Conservation (phyloP, 2,113 vertebrate species). For the Corythaixoides concolor region DNA sequence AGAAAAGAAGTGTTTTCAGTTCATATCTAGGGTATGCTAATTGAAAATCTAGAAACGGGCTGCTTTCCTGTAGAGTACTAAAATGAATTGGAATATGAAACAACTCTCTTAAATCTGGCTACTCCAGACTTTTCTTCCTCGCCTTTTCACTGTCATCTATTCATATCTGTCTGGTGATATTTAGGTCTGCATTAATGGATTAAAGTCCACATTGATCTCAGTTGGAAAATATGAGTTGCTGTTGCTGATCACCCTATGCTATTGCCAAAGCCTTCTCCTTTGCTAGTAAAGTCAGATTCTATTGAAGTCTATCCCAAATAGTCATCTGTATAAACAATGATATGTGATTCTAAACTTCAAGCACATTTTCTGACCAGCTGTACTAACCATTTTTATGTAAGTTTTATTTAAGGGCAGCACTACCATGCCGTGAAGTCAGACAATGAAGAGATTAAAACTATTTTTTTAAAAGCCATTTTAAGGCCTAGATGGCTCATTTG, state of each 20-base stretch:
- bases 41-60: conserved; percentile 71
- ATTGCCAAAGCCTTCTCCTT: conserved; percentile 70
- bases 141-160: conserved; percentile 55
- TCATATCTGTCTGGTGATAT: conserved; percentile 70
- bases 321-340: conserved; percentile 94
- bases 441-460: conserved; percentile 61
- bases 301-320: conserved; percentile 87
- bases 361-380: conserved; percentile 88
- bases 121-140: conserved; percentile 40
- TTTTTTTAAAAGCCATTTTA: conserved; percentile 48
- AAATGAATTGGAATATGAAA: conserved; percentile 70
- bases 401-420: conserved; percentile 68
- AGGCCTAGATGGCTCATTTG: conserved; percentile 48
- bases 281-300: conserved; percentile 72
- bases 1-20: conserved; percentile 61
- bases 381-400: conserved; percentile 82
- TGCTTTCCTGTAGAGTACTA: conserved; percentile 64
- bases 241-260: conserved; percentile 72
- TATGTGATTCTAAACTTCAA: conserved; percentile 89
- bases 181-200: conserved; percentile 69
- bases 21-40: conserved; percentile 66
- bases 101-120: conserved; percentile 59
- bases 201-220: conserved; percentile 73
- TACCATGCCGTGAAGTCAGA: conserved; percentile 63
- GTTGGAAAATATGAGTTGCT: conserved; percentile 74